These are phyloP conservation scores for Drepana arcuata DNA, from an alignment of 1,140 invertebrate genomes.

Conservation along the genomic window DNA sequence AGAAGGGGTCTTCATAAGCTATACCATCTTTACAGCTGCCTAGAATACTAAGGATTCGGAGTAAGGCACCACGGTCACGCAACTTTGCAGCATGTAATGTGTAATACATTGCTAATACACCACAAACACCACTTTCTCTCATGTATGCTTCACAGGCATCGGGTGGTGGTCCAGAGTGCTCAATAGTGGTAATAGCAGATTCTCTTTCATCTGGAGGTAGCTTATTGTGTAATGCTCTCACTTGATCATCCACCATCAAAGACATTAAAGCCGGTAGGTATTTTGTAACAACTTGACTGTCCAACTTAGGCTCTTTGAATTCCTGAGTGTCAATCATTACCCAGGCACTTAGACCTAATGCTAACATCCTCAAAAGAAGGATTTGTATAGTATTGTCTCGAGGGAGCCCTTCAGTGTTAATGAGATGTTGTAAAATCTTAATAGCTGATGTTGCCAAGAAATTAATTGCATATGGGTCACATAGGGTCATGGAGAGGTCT, in stretches of 20 bases:
- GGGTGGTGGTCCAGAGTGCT: conserved; percentile 93
- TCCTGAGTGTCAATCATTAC: conserved; percentile 97
- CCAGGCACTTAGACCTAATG: conserved; percentile 94
- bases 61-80: conserved; percentile 87
- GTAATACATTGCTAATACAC: conserved; percentile 96
- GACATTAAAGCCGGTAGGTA: conserved; percentile 95
- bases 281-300: conserved; percentile 93
- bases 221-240: conserved; percentile 87
- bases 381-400: conserved; percentile 94
- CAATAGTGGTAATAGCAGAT: conserved; percentile 92
- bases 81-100: conserved; percentile 87
- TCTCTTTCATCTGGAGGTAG: conserved; percentile 94
- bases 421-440: conserved; percentile 92
- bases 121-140: conserved; percentile 90
- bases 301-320: conserved; percentile 96
- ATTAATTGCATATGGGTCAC: conserved; percentile 97
- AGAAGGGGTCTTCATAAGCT: conserved; percentile 95
- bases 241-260: conserved; percentile 97
- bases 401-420: conserved; percentile 91
- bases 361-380: conserved; percentile 92
- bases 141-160: conserved; percentile 94
- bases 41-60: conserved; percentile 89
- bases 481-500: conserved; percentile 97
- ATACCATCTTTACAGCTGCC: conserved; percentile 92
- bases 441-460: conserved; percentile 94